These are phyloP conservation scores for Barypeithes pellucidus DNA, from an alignment of 2,888 invertebrate genomes.

Conservation along the genomic window DNA sequence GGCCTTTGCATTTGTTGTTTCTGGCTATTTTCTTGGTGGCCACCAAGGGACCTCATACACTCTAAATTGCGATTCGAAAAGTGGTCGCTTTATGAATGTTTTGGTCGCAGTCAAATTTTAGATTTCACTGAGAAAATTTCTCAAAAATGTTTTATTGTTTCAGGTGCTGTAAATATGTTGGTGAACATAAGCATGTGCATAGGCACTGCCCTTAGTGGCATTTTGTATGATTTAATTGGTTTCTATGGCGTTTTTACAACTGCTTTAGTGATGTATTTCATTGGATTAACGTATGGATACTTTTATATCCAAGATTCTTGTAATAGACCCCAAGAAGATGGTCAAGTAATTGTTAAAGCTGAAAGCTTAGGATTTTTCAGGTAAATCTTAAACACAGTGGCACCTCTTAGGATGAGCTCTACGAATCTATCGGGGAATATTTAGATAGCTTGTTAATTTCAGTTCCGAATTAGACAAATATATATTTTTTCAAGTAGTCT, in stretches of 20 bases:
- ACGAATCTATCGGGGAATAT: too few relatives aligned
- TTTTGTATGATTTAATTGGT: conserved; percentile 70
- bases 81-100: too few relatives aligned
- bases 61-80: neutral
- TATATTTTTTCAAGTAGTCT: too few relatives aligned
- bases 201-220: conserved; percentile 72
- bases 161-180: conserved; percentile 62
- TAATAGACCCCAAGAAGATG: neutral
- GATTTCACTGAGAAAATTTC: conserved; percentile 66
- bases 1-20: too few relatives aligned
- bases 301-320: conserved; percentile 58
- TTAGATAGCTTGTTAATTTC: too few relatives aligned
- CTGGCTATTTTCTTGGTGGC: too few relatives aligned
- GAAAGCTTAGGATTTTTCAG: conserved; percentile 44
- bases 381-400: too few relatives aligned
- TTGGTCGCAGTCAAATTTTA: too few relatives aligned
- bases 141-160: conserved; percentile 15
- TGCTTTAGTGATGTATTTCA: conserved; percentile 69
- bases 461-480: too few relatives aligned
- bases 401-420: too few relatives aligned
- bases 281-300: conserved; percentile 72
- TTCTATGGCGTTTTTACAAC: conserved; percentile 74
- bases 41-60: too few relatives aligned
- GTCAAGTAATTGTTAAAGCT: neutral
- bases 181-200: conserved; percentile 72